Evolutionary conservation across 1,140 invertebrate species (phyloP), one percentile per base, ranked within the genome.

Genomic region (Steinernema feltiae): DNA sequence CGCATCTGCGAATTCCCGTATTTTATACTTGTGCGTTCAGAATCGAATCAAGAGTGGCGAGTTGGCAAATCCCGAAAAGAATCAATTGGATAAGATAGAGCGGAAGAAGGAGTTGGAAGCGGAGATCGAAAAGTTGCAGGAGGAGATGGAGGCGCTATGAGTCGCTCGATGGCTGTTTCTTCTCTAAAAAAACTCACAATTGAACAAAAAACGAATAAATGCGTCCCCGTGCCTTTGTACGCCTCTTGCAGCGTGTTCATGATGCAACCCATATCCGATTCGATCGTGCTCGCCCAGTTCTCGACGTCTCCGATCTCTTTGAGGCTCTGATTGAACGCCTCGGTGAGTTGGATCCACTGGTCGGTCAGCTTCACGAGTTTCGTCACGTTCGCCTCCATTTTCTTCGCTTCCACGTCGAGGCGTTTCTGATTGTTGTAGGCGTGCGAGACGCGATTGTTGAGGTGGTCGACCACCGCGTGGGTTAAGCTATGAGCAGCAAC

Each of bases 291-390:
- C 0, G 96, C 93, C 96, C 96, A 99, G 88, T 97, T 98, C 87
- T 98, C 94, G 7, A 97, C 95, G 90, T 99, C 95, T 17, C 97
- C 97, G 69, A 99, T 91, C 90, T 99, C 95, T 90, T 99, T 99
- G 0, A 99, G 87, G 0, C 94, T 92, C 86, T 93, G 92, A 81
- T 95, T 98, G 82, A 99, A 97, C 75, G 92, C 92, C 87, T 98
- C 95, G 1, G 98, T 92, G 32, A 98, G 88, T 80, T 91, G 91
- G 0, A 98, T 87, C 96, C 96, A 99, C 82, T 96, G 94, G 80
- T 94, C 92, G 1, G 94, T 97, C 88, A 98, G 94, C 88, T 96
- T 97, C 0, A 94, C 91, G 89, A 99, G 97, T 84, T 94, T 93
- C 24, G 92, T 91, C 18, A 95, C 94, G 87, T 94, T 96, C 76